A percentile compares a stretch with the other conserved stretches of the same genome.
Conservation (phyloP, 2,888 invertebrate species). For the Euplagia quadripunctaria region DNA sequence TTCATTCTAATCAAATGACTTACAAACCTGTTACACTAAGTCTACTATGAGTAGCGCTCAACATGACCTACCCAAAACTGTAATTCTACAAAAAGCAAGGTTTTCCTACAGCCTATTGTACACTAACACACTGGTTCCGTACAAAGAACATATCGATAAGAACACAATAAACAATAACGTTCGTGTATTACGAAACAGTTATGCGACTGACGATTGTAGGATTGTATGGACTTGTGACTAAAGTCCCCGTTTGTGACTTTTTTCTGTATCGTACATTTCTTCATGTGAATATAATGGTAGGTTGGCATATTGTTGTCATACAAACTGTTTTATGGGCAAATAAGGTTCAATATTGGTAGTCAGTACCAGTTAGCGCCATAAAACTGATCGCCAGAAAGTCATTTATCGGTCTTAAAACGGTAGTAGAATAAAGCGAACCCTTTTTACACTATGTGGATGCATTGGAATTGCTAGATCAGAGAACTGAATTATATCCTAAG, state of each 20-base stretch:
- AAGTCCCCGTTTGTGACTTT: slow-evolving; percentile 43
- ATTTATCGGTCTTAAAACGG: too few relatives aligned
- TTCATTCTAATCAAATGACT: not conserved
- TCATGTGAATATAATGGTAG: slow-evolving; percentile 20
- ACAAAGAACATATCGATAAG: slow-evolving; percentile 81
- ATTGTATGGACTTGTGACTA: slow-evolving; percentile 56
- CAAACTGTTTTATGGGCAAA: not conserved
- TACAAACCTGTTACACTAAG: not conserved
- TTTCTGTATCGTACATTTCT: slow-evolving; percentile 38
- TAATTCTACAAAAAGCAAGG: slow-evolving; percentile 76
- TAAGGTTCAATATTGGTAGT: not conserved
- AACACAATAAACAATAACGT: slow-evolving; percentile 87
- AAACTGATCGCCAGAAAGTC: not conserved
- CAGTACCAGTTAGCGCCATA: not conserved
- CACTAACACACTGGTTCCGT: slow-evolving; percentile 65
- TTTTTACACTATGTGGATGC: not conserved
- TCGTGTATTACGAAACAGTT: slow-evolving; percentile 70
- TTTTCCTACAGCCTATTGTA: slow-evolving; percentile 69
- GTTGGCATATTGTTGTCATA: slow-evolving; percentile 17
- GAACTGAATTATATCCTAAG: not conserved
- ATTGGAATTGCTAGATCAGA: not conserved
- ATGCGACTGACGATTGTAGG: slow-evolving; percentile 70
- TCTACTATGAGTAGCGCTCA: slow-evolving; percentile 8
- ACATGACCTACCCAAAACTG: slow-evolving; percentile 43
- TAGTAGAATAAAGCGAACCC: too few relatives aligned